Evolutionary conservation across 2,113 vertebrate species (phyloP).

Genomic region (Diadophis punctatus): DNA sequence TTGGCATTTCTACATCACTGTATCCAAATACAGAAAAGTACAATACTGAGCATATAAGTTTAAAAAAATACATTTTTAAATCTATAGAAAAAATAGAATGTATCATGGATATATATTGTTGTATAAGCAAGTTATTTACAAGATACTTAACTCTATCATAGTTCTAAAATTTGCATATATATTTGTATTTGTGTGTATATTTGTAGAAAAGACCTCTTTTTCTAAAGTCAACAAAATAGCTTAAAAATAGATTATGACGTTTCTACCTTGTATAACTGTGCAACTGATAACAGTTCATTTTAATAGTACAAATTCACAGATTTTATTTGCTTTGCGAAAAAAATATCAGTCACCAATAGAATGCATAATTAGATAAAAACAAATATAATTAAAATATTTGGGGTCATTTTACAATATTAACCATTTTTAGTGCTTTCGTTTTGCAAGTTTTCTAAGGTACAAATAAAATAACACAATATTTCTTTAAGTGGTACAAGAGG

Average conservation of each 20-base stretch:
- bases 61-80: background rate
- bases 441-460: background rate
- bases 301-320: constrained; percentile 4
- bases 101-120: background rate
- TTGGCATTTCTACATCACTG: background rate
- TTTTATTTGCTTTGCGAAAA: background rate
- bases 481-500: background rate
- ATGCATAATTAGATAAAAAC: background rate
- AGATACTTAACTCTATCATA: background rate
- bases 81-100: background rate
- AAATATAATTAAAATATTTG: background rate
- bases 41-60: background rate
- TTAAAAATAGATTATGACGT: background rate
- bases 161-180: background rate
- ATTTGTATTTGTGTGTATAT: background rate
- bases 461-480: background rate
- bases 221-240: background rate
- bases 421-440: background rate
- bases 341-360: background rate
- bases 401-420: background rate
- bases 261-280: background rate
- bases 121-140: background rate
- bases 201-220: background rate
- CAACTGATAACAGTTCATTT: background rate
- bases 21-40: background rate